A percentile compares a stretch with the other conserved stretches of the same genome.
Evolutionary conservation across 2,888 invertebrate genomes (phyloP).

Genomic region (Rotaria magnacalcarata): DNA sequence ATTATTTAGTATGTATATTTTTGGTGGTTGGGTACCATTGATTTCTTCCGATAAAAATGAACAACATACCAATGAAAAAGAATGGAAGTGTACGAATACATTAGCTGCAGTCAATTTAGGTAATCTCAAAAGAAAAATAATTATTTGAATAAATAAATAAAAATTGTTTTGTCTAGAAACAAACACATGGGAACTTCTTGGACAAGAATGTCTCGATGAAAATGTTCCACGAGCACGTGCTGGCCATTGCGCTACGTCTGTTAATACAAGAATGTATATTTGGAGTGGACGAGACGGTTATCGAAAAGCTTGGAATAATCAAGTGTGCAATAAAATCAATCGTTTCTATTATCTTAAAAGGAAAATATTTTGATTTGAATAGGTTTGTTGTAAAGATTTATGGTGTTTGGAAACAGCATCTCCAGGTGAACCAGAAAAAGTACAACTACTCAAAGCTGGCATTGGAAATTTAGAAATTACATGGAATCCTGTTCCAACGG

Average conservation of each 20-base stretch:
- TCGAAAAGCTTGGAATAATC: constrained; percentile 98
- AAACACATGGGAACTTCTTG: constrained; percentile 86
- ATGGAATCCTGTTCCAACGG: constrained; percentile 80
- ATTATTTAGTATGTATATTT: constrained; percentile 81
- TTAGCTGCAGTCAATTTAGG: constrained; percentile 81
- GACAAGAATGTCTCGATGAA: constrained; percentile 78
- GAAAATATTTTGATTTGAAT: background rate
- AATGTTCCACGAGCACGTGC: constrained; percentile 87
- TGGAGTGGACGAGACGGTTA: constrained; percentile 99
- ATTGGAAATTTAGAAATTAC: constrained; percentile 88
- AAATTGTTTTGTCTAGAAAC: constrained; percentile 64
- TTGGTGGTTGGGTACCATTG: constrained; percentile 99
- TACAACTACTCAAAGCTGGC: constrained; percentile 86
- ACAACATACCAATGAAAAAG: constrained; percentile 69
- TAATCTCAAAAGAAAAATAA: background rate
- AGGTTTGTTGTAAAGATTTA: constrained; percentile 79
- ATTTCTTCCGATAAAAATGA: constrained; percentile 71
- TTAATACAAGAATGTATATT: constrained; percentile 88
- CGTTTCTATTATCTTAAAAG: background rate
- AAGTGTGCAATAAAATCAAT: constrained; percentile 65
- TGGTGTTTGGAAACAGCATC: constrained; percentile 90
- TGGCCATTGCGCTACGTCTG: constrained; percentile 93
- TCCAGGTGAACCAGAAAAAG: constrained; percentile 81
- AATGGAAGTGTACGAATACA: constrained; percentile 98
- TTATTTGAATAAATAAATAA: background rate